A percentile compares a stretch with the other conserved stretches of the same genome.
Evolutionary conservation across 2,113 vertebrate species (phyloP).

Genomic region (Bubo blakistoni): DNA sequence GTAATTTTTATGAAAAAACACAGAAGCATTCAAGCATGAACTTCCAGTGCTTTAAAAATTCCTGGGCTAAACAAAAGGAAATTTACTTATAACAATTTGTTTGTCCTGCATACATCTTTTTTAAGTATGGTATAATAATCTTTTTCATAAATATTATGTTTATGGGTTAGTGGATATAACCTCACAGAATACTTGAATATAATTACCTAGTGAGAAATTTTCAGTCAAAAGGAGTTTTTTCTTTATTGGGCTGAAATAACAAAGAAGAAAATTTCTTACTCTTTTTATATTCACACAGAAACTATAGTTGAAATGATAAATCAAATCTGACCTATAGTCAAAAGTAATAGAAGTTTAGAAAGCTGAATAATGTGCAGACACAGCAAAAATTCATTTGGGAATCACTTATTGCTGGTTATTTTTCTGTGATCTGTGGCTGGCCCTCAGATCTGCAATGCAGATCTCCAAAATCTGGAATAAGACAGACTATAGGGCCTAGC

Average conservation of each 20-base stretch:
- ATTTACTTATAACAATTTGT: not conserved
- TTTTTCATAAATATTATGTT: conserved; percentile 25
- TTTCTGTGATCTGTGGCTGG: not conserved
- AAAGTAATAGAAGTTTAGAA: conserved; percentile 36
- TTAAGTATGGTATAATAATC: not conserved
- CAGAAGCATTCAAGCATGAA: conserved; percentile 39
- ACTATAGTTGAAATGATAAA: conserved; percentile 15
- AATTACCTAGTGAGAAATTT: not conserved
- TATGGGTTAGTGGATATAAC: not conserved
- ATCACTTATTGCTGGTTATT: conserved; percentile 24
- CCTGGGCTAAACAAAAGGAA: conserved; percentile 30
- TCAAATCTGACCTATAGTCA: conserved; percentile 44
- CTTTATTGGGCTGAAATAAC: not conserved
- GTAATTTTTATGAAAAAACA: conserved; percentile 53
- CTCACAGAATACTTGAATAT: not conserved
- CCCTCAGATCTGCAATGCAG: conserved; percentile 47
- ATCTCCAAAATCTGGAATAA: not conserved
- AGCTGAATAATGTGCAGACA: conserved; percentile 24
- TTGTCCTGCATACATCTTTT: conserved; percentile 8
- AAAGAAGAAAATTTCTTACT: not conserved
- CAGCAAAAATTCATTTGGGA: conserved; percentile 47
- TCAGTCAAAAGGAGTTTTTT: not conserved
- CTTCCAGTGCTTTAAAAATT: conserved; percentile 23
- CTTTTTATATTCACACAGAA: not conserved
- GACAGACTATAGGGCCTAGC: not conserved